Conservation (phyloP, 2,888 invertebrate genomes). For the Chironomus tentans region DNA sequence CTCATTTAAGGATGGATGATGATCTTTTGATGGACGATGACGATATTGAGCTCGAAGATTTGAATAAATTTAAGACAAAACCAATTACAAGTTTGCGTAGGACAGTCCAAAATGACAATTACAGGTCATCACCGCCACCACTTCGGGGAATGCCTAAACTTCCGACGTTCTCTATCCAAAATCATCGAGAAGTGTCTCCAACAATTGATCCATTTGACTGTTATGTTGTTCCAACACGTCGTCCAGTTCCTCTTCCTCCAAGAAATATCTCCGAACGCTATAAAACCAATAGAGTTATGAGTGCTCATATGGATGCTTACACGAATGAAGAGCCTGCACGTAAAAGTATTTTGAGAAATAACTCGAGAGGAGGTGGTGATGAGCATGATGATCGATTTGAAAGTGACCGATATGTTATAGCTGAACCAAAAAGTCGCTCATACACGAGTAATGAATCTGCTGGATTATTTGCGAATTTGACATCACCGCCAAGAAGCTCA, state of each 20-base stretch:
- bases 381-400: slow-evolving; percentile 17
- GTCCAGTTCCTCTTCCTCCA: slow-evolving; percentile 2
- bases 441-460: slow-evolving; percentile 36
- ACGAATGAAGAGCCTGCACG: slow-evolving; percentile 31
- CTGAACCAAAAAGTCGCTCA: not conserved
- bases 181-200: slow-evolving; percentile 17
- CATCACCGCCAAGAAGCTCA: slow-evolving; percentile 33
- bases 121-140: slow-evolving; percentile 31
- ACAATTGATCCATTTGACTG: slow-evolving; percentile 37
- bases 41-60: slow-evolving; percentile 13
- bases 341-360: not conserved
- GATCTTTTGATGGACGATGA: slow-evolving; percentile 30
- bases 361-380: not conserved
- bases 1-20: slow-evolving; percentile 32
- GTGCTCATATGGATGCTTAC: slow-evolving; percentile 30
- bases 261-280: not conserved
- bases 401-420: not conserved
- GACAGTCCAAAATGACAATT: slow-evolving; percentile 37
- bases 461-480: slow-evolving; percentile 40
- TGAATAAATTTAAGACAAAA: not conserved
- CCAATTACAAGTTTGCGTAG: slow-evolving; percentile 30
- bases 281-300: slow-evolving; percentile 26
- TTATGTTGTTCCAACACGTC: slow-evolving; percentile 35
- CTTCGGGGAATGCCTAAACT: not conserved
- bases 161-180: slow-evolving; percentile 18